Evolutionary conservation across 2,888 invertebrate species (phyloP).

Genomic region (Parnassius smintheus): DNA sequence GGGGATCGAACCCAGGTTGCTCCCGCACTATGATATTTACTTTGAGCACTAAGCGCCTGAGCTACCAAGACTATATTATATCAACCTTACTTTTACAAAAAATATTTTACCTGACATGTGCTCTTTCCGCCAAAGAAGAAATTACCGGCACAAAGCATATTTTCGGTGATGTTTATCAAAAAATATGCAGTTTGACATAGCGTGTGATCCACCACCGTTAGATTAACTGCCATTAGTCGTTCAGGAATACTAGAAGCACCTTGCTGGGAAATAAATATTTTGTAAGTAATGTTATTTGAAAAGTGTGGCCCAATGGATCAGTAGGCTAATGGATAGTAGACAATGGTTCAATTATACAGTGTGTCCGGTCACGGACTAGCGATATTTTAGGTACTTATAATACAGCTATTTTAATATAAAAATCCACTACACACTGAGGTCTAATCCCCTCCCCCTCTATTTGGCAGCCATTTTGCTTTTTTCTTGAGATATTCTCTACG

Average conservation of each 20-base stretch:
- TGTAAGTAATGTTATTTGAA: neutral
- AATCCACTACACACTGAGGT: too few relatives aligned
- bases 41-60: too few relatives aligned
- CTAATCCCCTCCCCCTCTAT: too few relatives aligned
- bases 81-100: neutral
- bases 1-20: too few relatives aligned
- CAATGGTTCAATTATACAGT: neutral
- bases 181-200: conserved; percentile 48
- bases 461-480: too few relatives aligned
- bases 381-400: too few relatives aligned
- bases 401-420: too few relatives aligned
- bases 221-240: conserved; percentile 13
- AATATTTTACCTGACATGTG: conserved; percentile 54
- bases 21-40: too few relatives aligned
- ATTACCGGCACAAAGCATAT: conserved; percentile 59
- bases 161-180: conserved; percentile 48
- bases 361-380: too few relatives aligned
- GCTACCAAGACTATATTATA: too few relatives aligned
- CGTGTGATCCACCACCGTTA: conserved; percentile 40
- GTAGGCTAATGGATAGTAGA: neutral
- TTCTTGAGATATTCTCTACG: too few relatives aligned
- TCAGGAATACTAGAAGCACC: conserved; percentile 20
- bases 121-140: conserved; percentile 55
- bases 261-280: conserved; percentile 11
- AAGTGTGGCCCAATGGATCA: too few relatives aligned